Base-by-base conservation (phyloP, 2,113 vertebrate species). In the Salvator merianae region DNA sequence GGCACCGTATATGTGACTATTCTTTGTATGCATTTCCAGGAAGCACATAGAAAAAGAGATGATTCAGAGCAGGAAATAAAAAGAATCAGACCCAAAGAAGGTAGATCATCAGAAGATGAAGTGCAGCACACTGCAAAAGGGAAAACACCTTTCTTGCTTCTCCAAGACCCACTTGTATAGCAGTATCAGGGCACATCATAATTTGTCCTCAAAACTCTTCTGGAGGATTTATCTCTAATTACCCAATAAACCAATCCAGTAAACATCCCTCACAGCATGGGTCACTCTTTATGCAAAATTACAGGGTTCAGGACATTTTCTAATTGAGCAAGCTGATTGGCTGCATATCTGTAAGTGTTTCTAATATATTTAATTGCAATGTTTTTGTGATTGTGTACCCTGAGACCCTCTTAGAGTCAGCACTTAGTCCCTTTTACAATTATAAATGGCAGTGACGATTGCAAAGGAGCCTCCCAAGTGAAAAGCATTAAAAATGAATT, bases 301-400 rank as follows among this genome's bases (percentile, higher is more conserved):
- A 77, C 3, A 77, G 47, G 16, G 36, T 69, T 75, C 59, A 36
- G 79, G 65, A 59, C 59, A 34, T 77, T 65, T 59, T 81, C 73
- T 86, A n/a, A 68, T 40, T 87, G 81, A 65, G 74, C 47, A 73
- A 81, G 73, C 79, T 76, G 78, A 82, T 26, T 55, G 81, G 63
- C 7, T 75, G 62, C 80, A 90, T 78, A 79, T 73, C 84, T 78
- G 77, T 66, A 80, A 62, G 74, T 82, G 59, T 72, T 83, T 63
- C 75, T 66, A 77, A 84, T 68, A 62, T 50, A 74, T 73, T 85
- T 47, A 82, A 63, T 81, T 40, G 65, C 81, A 71, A 50, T 84
- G 76, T 77, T 82, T 74, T 78, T 28, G 74, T 30, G 32, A 70
- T 62, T 79, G 78, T 83, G 50, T 81, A n/a, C 38, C 85, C 81